phyloP scores from a whole-genome alignment of 2,113 vertebrate species.

The Pimephales promelas region DNA sequence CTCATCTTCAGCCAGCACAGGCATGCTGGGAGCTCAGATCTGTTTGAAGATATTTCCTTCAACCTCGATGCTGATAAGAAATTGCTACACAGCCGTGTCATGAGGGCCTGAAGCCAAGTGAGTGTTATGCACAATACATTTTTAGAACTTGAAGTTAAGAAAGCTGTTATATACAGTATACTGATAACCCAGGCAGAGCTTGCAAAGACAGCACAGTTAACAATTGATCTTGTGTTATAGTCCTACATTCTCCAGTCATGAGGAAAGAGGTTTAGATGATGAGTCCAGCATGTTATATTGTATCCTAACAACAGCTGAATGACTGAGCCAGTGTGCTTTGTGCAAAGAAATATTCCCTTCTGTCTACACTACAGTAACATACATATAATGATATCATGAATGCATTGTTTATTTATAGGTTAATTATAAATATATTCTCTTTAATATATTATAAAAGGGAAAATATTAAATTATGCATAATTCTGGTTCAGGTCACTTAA shows the following conservation, averaged over 20 bases:
- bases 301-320: constrained; percentile 8
- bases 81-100: not conserved
- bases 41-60: constrained; percentile 4
- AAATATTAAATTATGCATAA: too few species aligned
- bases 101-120: not conserved
- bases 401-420: not conserved
- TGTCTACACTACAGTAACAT: not conserved
- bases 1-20: not conserved
- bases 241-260: constrained; percentile 25
- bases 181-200: not conserved
- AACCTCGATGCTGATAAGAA: not conserved
- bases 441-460: too few species aligned
- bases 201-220: not conserved
- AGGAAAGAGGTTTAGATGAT: not conserved
- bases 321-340: not conserved
- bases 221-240: constrained; percentile 4
- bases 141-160: not conserved
- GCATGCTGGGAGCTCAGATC: not conserved
- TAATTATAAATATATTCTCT: not conserved
- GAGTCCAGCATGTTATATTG: constrained; percentile 34
- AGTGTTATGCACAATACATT: not conserved
- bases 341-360: not conserved
- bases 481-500: not conserved
- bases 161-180: not conserved
- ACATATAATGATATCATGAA: not conserved